Percentiles rank a stretch among this genome's conserved stretches.
These are phyloP conservation scores for Saccopteryx leptura DNA, from an alignment of 2,113 vertebrate genomes.

Conservation along the genomic window DNA sequence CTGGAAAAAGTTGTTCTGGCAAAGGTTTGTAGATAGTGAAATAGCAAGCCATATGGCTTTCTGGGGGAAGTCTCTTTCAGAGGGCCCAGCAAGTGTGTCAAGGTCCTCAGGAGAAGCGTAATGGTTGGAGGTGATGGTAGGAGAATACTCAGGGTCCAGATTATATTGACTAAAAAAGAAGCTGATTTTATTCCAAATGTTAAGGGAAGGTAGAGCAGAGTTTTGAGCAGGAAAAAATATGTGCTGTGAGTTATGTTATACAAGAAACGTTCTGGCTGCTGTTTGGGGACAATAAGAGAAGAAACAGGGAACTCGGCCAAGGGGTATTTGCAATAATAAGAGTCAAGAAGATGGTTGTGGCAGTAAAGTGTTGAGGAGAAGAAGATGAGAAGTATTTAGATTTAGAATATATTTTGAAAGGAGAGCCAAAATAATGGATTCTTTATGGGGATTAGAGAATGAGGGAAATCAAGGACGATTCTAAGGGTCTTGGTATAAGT, in stretches of 20 bases:
- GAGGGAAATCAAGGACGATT: conserved; percentile 1
- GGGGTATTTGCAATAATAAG: neutral
- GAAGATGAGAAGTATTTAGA: neutral
- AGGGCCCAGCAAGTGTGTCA: neutral
- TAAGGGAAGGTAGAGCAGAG: neutral
- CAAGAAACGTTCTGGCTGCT: neutral
- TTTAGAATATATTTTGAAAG: conserved; percentile 37
- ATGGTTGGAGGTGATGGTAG: neutral
- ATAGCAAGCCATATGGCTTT: neutral
- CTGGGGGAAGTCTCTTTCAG: neutral
- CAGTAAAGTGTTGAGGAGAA: neutral
- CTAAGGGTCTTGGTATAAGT: neutral
- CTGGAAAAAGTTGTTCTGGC: conserved; percentile 25
- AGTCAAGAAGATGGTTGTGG: neutral
- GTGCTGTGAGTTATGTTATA: neutral
- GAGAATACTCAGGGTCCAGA: neutral
- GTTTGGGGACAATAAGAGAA: neutral
- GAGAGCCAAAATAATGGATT: neutral
- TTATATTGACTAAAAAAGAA: neutral
- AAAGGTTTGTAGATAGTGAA: neutral
- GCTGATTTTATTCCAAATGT: neutral
- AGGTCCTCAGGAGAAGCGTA: neutral
- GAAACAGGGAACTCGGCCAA: conserved; percentile 8
- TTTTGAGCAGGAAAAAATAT: neutral
- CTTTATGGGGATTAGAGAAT: neutral